Base-by-base conservation (phyloP, 2,797 vertebrate species). In the Merluccius polli region DNA sequence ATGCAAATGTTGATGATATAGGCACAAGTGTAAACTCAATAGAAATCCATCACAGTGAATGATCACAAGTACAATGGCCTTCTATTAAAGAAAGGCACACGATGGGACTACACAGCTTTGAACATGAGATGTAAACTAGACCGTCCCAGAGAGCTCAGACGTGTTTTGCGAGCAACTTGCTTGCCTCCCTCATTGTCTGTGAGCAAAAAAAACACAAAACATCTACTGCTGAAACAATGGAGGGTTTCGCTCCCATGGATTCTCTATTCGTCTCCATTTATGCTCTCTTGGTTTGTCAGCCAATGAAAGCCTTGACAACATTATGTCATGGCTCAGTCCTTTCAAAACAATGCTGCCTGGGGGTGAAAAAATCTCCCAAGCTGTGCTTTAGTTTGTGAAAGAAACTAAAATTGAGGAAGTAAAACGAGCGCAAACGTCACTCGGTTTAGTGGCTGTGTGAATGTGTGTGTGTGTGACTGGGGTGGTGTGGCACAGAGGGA, bases 311-410 rank as follows among this genome's bases (percentile, higher is more conserved):
- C 83, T 78, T 63, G 32, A 77, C 70, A 29, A 80, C 83, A 85
- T 90, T 83, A 85, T 85, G 86, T 89, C 82, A 88, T 70, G 36
- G 75, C 75, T 59, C 74, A 32, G 52, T 83, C 79, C 85, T 87
- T 82, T 84, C 71, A 86, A 75, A 84, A 70, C 36, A 68, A 73
- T 83, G 83, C 84, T 36, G 52, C 52, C 5, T 24, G 13, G 30
- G 27, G 15, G 29, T 2, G 31, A 27, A 31, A 63, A 27, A 32
- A 31, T 44, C 13, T 8, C 36, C 5, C 36, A 38, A 12, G 4
- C 11, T 38, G 36, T 38, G 36, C 11, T 38, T 38, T 38, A 38
- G 36, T 11, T 38, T 38, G 36, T 38, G 36, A 44, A 44, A 44
- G 36, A 38, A 7, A 38, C 36, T 1, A 38, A 38, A 38, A n/a